Evolutionary conservation across 2,888 invertebrate species (phyloP).

Genomic region (Endotricha flammealis): DNA sequence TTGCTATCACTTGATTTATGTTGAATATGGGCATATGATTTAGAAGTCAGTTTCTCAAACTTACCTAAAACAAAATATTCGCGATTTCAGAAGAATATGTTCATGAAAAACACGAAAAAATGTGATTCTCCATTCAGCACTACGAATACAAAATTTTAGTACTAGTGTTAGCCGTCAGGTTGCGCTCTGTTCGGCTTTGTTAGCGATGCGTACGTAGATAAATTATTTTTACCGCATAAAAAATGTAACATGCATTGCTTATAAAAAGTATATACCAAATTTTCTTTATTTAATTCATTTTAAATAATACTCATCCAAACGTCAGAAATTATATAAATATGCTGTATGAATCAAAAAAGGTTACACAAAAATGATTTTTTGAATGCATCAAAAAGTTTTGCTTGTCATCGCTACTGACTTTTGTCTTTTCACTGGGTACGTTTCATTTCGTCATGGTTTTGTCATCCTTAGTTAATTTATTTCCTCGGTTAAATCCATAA

Average conservation of each 20-base stretch:
- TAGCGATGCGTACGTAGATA: conserved; percentile 33
- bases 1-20: conserved; percentile 27
- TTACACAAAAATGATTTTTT: too few species aligned
- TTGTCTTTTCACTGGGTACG: too few species aligned
- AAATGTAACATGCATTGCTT: too few species aligned
- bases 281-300: too few species aligned
- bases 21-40: conserved; percentile 18
- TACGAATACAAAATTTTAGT: conserved; percentile 77
- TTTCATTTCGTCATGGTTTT: too few species aligned
- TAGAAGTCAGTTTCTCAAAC: conserved; percentile 33
- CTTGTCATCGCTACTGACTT: conserved; percentile 50
- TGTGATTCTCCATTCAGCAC: conserved; percentile 74
- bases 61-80: conserved; percentile 69
- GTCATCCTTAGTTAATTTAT: too few species aligned
- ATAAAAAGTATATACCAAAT: too few species aligned
- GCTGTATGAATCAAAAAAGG: too few species aligned
- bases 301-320: too few species aligned
- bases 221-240: conserved; percentile 2
- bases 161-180: conserved; percentile 50
- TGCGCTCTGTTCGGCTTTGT: conserved; percentile 37
- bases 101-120: conserved; percentile 75
- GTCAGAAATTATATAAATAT: too few species aligned
- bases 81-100: conserved; percentile 61
- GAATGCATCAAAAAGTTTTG: conserved; percentile 39
- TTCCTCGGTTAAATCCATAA: too few species aligned